Evolutionary conservation across 2,888 invertebrate species (phyloP), one percentile per base, ranked within the genome.

Genomic region (Phrixothrix hirtus): DNA sequence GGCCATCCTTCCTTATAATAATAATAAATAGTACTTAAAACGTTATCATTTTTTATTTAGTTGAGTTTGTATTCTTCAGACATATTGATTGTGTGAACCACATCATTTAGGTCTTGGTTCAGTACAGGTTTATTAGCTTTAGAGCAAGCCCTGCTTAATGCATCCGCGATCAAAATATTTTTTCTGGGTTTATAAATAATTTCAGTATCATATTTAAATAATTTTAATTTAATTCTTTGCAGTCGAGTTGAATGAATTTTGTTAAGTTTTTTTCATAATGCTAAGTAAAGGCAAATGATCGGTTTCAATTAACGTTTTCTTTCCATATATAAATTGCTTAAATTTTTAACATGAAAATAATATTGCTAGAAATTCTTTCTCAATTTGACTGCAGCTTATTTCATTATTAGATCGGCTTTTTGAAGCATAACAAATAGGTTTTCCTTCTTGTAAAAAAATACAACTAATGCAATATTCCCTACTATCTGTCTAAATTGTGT

Each of bases 281-380:
- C 7, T 35, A 44, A 34, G 29, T 16, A 36, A 27, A 1, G 45
- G 34, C 46, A 43, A 17, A 32, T 51, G 45, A 12, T 52, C 46
- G 2, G 30, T 52, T 14, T 17, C 12, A 7, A 52, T 27, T 3
- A 7, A 27, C n/a, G 42, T 17, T 11, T 12, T 27, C 9, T 29
- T 14, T 1, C 52, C 39, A 17, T 34, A 52, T n/a, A 52, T 7
- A 34, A 16, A 52, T 15, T 39, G 29, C 9, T 52, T 34, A 29
- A 47, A 51, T 14, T 47, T 46, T 21, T 48, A 39, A 1, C 38
- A 12, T 0, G 37, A 17, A 21, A 38, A 51, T 9, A 46, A 5
- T 7, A 51, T 14, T 12, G 38, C 51, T 9, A 41, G 29, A 29
- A 26, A 32, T 21, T 48, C 48, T 14, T 53, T 53, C 10, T 53